Base-by-base conservation (phyloP, 92 coral and sea anemone genomes). In the Parazoanthus atlanticus region DNA sequence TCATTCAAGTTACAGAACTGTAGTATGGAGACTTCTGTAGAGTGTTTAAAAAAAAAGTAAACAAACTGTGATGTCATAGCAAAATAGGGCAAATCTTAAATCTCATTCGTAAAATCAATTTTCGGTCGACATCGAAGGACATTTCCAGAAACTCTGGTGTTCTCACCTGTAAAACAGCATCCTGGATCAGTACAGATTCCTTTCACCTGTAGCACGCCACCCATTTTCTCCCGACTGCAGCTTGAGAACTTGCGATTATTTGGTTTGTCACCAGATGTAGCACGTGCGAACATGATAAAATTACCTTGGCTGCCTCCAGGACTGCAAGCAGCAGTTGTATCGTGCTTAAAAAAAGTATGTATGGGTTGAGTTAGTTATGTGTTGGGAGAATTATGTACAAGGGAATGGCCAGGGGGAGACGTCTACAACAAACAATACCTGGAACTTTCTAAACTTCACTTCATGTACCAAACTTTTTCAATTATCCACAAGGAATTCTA, bases 231-330 rank as follows among this genome's bases (percentile, higher is more conserved):
- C 5, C 64, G 76, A 86, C 99, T 97, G 40, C 99, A 97, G 11
- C 81, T 10, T 8, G 99, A 97, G 87, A 97, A 97, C 46, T 33
- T 88, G 46, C 99, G 90, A 89, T 97, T 97, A 84, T 97, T 97
- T 32, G 86, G 85, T 52, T 95, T 88, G 28, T 85, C 94, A 28
- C 99, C 99, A 56, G 96, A 94, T 7, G 99, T 97, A 1, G 99
- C 99, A n/a, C 94, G 86, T 9, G 99, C 94, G 79, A 97, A 97
- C 99, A 97, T 97, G 89, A 97, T 97, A 86, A 74, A 97, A 81
- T 97, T 97, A 5, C 98, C 98, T 9, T 25, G 80, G 23, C 85
- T 78, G 12, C 93, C 94, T 4, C 93, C 95, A 25, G 95, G 95
- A n/a, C 79, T 84, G 17, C 98, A 91, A 0, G 74, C 87, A 3